Base-by-base conservation (phyloP, 2,888 invertebrate genomes). In the Pimpla rufipes region DNA sequence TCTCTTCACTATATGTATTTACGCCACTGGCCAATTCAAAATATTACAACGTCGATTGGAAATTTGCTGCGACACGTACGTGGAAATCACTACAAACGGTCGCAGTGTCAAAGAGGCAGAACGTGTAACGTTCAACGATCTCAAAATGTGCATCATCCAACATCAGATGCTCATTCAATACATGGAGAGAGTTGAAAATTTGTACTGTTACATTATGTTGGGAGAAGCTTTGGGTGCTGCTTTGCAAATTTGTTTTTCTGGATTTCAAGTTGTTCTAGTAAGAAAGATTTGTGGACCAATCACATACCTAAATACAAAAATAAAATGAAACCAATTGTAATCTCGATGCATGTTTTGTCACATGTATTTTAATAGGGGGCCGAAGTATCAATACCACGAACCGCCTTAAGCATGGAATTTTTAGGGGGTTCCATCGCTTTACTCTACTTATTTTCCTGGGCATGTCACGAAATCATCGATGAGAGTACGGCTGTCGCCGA, bases 391-490 rank as follows among this genome's bases (percentile, higher is more conserved):
- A 62, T 82, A 13, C 52, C 23, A n/a, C 77, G 84, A 21, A 82
- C 75, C 1, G 23, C 40, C 11, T 67, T 80, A 3, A 85, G 85
- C 35, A 18, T 82, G 10, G 77, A 81, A 42, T 85, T 84, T 79
- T 84, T 89, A 4, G 45, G 86, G 40, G 88, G 85, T 7, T 57
- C 85, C 21, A 21, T 86, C 11, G 75, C 83, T 42, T 83, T 88
- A 74, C 66, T 90, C 3, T 84, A 87, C 42, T 66, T 90, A 45
- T 89, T 88, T 57, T 62, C 89, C 6, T 86, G 87, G 85, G 83
- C 89, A 1, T 87, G 90, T 81, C 87, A 90, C 70, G 77, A 84
- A 18, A 87, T 90, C 64, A 88, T 87, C n/a, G 81, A 85, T 6
- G 85, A 88, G 68, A 90, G 90, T 71, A 47, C 23, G 1, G 79